Evolutionary conservation across 2,888 invertebrate genomes (phyloP).

Genomic region (Drosophila paramelanica): DNA sequence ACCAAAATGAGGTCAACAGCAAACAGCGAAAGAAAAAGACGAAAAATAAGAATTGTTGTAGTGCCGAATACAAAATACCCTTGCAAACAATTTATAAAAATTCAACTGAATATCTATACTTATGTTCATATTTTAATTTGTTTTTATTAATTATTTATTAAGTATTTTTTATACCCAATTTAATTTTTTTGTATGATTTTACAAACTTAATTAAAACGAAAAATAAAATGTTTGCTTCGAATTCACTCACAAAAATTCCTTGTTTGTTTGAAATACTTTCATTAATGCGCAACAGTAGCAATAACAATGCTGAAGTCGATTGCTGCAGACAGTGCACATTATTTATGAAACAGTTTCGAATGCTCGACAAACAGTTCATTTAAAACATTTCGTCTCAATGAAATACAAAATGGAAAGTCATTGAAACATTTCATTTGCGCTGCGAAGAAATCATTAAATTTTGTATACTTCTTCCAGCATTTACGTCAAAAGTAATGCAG

Average conservation of each 20-base stretch:
- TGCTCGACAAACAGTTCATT: conserved; percentile 12
- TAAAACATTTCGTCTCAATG: not conserved
- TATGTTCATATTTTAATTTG: no score
- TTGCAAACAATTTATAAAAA: not conserved
- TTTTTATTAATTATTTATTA: no score
- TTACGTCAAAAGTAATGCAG: conserved; percentile 33
- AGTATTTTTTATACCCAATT: no score
- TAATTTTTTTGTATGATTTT: conserved; percentile 2
- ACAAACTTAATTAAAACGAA: not conserved
- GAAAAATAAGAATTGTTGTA: no score
- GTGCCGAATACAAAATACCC: conserved; percentile 3
- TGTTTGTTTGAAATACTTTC: conserved; percentile 31
- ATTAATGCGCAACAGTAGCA: conserved; percentile 48
- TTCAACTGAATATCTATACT: no score
- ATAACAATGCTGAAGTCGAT: conserved; percentile 32
- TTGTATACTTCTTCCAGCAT: conserved; percentile 7
- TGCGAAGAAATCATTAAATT: conserved; percentile 7
- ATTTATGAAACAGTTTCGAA: conserved; percentile 17
- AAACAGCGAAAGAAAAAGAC: conserved; percentile 18
- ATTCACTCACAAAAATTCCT: conserved; percentile 7
- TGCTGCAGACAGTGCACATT: conserved; percentile 9
- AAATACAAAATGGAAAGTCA: conserved; percentile 18
- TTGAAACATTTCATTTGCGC: conserved; percentile 35
- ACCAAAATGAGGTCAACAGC: conserved; percentile 67
- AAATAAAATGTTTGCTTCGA: conserved; percentile 21